Evolutionary conservation across 2,113 vertebrate species (phyloP).

Genomic region (Alouatta palliata): DNA sequence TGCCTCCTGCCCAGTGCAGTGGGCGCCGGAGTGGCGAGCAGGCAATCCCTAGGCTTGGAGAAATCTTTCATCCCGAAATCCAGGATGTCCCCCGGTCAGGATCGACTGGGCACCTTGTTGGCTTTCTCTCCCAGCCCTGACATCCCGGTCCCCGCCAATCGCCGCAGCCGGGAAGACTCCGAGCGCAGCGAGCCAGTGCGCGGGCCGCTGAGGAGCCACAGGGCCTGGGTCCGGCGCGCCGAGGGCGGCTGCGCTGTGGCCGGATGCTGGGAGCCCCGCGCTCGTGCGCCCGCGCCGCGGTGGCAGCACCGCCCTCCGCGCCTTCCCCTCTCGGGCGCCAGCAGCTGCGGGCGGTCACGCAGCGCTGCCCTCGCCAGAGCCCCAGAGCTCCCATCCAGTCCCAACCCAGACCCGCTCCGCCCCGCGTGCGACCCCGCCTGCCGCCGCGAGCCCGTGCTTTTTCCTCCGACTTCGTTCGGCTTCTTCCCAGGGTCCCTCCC

Average conservation of each 20-base stretch:
- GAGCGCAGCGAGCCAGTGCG: not conserved
- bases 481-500: constrained; percentile 38
- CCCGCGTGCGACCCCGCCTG: not conserved
- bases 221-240: not conserved
- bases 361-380: constrained; percentile 48
- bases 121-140: constrained; percentile 66
- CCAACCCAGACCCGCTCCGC: not conserved
- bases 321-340: not conserved
- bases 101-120: constrained; percentile 78
- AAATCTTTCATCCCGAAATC: constrained; percentile 80
- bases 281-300: not conserved
- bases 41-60: constrained; percentile 67
- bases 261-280: not conserved
- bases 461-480: constrained; percentile 56
- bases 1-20: constrained; percentile 41
- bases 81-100: constrained; percentile 75
- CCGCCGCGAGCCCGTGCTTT: not conserved
- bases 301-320: constrained; percentile 34
- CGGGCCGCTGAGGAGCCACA: not conserved
- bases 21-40: not conserved
- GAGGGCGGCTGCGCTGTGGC: not conserved
- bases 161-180: not conserved
- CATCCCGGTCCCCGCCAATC: constrained; percentile 23
- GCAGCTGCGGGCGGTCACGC: constrained; percentile 41
- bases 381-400: not conserved